Percentiles rank a stretch among this genome's conserved stretches.
These are phyloP conservation scores for Octomys mimax DNA, from an alignment of 2,797 vertebrate species.

Conservation along the genomic window DNA sequence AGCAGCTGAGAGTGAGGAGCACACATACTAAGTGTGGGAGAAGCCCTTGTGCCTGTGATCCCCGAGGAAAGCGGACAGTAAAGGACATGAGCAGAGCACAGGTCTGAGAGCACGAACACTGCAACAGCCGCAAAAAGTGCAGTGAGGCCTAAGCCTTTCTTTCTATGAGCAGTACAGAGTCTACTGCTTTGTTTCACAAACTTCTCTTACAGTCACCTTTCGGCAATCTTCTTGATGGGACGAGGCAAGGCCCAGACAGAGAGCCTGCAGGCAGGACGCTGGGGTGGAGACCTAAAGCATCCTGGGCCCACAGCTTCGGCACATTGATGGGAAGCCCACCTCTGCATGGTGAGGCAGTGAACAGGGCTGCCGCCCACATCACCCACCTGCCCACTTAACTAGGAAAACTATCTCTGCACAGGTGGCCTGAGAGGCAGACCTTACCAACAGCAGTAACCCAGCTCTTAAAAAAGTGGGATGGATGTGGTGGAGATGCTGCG, in stretches of 20 bases:
- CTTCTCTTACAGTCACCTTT: neutral
- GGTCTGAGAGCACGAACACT: neutral
- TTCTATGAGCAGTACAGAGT: neutral
- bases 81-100: neutral
- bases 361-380: neutral
- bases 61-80: neutral
- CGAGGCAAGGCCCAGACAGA: accelerated
- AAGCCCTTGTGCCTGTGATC: neutral
- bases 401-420: neutral
- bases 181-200: neutral
- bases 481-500: neutral
- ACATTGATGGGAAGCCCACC: neutral
- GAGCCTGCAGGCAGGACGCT: neutral
- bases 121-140: accelerated
- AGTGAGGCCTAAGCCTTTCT: neutral
- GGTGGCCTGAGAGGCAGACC: neutral
- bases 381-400: neutral
- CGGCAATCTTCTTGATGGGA: neutral
- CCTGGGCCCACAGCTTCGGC: accelerated
- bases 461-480: neutral
- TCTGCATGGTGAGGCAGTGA: accelerated
- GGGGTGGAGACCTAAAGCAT: neutral
- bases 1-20: neutral
- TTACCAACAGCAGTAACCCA: neutral
- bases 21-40: neutral